These are phyloP conservation scores for Macrobrachium nipponense DNA, from an alignment of 1,140 invertebrate species.

Conservation along the genomic window DNA sequence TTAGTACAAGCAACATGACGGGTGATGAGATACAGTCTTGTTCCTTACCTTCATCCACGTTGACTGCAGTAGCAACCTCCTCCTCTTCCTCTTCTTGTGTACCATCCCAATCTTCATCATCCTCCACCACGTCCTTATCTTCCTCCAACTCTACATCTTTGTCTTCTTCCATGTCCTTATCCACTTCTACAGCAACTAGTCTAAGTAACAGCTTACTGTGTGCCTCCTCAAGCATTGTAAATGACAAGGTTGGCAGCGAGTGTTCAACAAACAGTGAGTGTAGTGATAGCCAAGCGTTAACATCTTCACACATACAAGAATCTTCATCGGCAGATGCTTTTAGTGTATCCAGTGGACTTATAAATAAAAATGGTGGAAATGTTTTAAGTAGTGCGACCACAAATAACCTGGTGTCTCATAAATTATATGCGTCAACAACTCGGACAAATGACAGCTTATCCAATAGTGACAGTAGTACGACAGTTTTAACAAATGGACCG, in stretches of 20 bases:
- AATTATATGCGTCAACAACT: slow-evolving; percentile 47
- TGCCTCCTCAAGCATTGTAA: slow-evolving; percentile 53
- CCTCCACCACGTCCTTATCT: slow-evolving; percentile 36
- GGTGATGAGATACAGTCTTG: slow-evolving; percentile 59
- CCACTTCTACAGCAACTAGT: slow-evolving; percentile 58
- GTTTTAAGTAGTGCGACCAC: slow-evolving; percentile 57
- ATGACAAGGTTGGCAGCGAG: slow-evolving; percentile 53
- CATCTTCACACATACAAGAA: slow-evolving; percentile 40
- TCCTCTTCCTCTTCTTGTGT: background rate
- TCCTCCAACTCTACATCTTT: slow-evolving; percentile 34
- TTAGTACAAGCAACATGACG: slow-evolving; percentile 62
- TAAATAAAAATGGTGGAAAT: slow-evolving; percentile 59
- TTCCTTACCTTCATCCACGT: slow-evolving; percentile 44
- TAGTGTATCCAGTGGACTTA: slow-evolving; percentile 55
- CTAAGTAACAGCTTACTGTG: slow-evolving; percentile 62
- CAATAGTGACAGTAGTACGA: slow-evolving; percentile 53
- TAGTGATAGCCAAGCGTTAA: slow-evolving; percentile 45
- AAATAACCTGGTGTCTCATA: slow-evolving; percentile 61
- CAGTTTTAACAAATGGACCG: slow-evolving; percentile 57
- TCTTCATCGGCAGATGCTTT: slow-evolving; percentile 52
- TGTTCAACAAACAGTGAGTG: slow-evolving; percentile 53
- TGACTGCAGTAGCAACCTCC: background rate
- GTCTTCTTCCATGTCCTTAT: slow-evolving; percentile 37
- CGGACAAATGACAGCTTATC: slow-evolving; percentile 57
- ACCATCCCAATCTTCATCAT: slow-evolving; percentile 42